Conservation (phyloP, 1,140 invertebrate genomes). For the Capitella teleta region DNA sequence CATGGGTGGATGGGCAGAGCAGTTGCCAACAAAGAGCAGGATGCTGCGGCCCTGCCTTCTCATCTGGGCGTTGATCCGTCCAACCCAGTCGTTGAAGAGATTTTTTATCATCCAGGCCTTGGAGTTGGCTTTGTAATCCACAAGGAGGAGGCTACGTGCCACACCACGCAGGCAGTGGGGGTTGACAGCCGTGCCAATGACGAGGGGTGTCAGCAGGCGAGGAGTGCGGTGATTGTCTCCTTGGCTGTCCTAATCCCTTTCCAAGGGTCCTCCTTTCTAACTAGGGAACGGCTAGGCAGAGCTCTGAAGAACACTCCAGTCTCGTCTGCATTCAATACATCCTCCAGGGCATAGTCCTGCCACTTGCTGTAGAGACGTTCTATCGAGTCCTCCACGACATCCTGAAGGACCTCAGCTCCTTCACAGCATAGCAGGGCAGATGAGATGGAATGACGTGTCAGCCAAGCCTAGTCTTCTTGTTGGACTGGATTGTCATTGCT, state of each 20-base stretch:
- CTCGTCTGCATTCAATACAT: slow-evolving; percentile 22
- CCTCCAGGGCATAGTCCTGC: slow-evolving; percentile 6
- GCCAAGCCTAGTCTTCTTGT: no score
- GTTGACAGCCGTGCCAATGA: slow-evolving; percentile 16
- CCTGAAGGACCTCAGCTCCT: background rate
- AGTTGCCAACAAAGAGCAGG: no score
- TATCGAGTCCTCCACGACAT: background rate
- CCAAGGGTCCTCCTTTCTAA: slow-evolving; percentile 13
- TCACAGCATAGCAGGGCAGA: background rate
- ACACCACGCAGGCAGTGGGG: slow-evolving; percentile 17
- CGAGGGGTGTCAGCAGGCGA: slow-evolving; percentile 11
- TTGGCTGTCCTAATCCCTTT: slow-evolving; percentile 20
- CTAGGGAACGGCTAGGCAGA: slow-evolving; percentile 17
- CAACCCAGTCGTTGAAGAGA: slow-evolving; percentile 9
- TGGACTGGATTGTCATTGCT: no score
- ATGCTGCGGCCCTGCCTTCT: slow-evolving; percentile 12
- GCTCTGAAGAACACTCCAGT: slow-evolving; percentile 18
- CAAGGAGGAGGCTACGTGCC: slow-evolving; percentile 7
- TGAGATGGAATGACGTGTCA: no score
- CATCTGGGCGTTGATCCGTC: slow-evolving; percentile 11
- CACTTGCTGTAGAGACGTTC: slow-evolving; percentile 4
- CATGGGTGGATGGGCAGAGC: background rate
- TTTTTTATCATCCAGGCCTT: slow-evolving; percentile 17
- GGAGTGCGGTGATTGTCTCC: slow-evolving; percentile 17
- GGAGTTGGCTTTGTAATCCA: slow-evolving; percentile 11